Base-by-base conservation (phyloP, 2,797 vertebrate genomes). In the Peromyscus eremicus region DNA sequence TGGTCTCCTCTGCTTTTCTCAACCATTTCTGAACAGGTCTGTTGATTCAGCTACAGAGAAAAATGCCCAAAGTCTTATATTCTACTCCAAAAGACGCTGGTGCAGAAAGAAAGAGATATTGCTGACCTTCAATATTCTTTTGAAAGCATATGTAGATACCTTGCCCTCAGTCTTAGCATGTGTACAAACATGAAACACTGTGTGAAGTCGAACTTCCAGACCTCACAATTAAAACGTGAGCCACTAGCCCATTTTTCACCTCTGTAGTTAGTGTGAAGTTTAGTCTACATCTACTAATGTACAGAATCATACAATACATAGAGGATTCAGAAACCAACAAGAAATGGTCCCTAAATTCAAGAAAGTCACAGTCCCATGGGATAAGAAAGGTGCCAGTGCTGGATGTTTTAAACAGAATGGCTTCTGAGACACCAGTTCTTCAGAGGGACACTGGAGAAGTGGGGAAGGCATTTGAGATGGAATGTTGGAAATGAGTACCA, bases 51-150 rank as follows among this genome's bases (percentile, higher is more conserved):
- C 77, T 46, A 16, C 7, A 80, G 95, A 90, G 52, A 68, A 93
- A 92, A 77, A 81, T 82, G 46, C 73, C 68, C 70, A 34, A 94
- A 95, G 68, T 71, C 40, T 68, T 84, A 25, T 1, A 34, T 43
- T 88, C 70, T 84, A 75, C 46, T 75, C 62, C 46, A 90, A 84
- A 84, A 25, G n/a, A 93, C 76, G 88, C 55, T 95, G n/a, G 13
- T 43, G 73, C 5, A 77, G 3, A 49, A 46, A 77, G 3, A 49
- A 46, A 55, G 49, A 73, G 70, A 60, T 29, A 62, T 34, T 34
- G 29, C 27, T 89, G 71, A 89, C 37, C 40, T 57, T 46, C 6
- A 34, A 6, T 32, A 68, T n/a, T 84, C 66, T 91, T 89, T 70
- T 91, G 1, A 82, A 93, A 96, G 37, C 83, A 92, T 68, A 8